Conservation (phyloP, 2,797 vertebrate species). For the Phrynocephalus guinanensis region DNA sequence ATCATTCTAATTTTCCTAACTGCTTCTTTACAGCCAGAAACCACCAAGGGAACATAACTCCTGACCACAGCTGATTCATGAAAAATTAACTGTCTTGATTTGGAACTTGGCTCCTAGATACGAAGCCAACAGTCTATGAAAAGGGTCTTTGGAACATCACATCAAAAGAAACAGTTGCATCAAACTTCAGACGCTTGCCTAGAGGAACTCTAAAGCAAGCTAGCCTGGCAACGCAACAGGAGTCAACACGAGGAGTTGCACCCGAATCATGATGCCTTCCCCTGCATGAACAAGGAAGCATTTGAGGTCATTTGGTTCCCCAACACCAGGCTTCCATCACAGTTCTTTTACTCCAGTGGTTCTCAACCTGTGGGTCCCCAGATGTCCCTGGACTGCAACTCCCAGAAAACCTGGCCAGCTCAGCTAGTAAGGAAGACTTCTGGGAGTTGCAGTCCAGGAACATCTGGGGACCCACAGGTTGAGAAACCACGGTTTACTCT, state of each 20-base stretch:
- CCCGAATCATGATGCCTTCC: too few relatives aligned
- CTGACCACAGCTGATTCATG: not conserved
- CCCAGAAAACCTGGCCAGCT: too few relatives aligned
- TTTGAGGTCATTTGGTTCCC: not conserved
- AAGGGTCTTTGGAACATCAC: fast-evolving
- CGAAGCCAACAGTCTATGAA: fast-evolving
- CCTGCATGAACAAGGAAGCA: not conserved
- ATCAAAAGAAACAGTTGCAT: fast-evolving
- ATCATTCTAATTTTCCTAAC: not conserved
- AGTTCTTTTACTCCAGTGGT: too few relatives aligned
- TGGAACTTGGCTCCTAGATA: not conserved
- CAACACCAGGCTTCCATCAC: not conserved
- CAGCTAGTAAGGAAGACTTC: too few relatives aligned
- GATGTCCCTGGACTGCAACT: too few relatives aligned
- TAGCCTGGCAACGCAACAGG: not conserved
- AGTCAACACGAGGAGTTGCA: not conserved
- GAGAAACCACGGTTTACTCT: too few relatives aligned
- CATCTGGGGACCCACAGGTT: too few relatives aligned
- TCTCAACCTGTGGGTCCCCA: too few relatives aligned
- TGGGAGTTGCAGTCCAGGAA: too few relatives aligned
- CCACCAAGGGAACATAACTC: not conserved
- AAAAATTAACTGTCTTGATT: not conserved
- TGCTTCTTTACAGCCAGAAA: not conserved
- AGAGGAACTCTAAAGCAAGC: not conserved
- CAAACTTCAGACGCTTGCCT: not conserved